Evolutionary conservation across 92 coral and sea anemone species (phyloP).

Genomic region (Montipora capitata): DNA sequence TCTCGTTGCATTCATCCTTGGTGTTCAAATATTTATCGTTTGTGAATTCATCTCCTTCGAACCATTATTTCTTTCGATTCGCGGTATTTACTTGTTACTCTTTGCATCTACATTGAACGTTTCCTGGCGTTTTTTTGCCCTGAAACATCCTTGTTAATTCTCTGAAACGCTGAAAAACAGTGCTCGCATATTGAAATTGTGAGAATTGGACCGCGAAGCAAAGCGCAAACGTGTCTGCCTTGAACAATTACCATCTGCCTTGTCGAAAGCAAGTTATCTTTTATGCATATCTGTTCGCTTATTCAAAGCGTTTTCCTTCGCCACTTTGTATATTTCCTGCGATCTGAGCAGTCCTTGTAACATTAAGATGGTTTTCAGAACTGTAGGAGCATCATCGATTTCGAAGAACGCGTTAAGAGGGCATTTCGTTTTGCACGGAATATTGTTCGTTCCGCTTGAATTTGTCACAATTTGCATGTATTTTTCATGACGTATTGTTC

Average conservation of each 20-base stretch:
- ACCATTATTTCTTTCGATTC: slow-evolving; percentile 17
- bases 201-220: no score
- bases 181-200: neutral
- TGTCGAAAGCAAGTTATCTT: slow-evolving; percentile 42
- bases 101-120: neutral
- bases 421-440: neutral
- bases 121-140: neutral
- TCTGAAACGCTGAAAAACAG: slow-evolving; percentile 16
- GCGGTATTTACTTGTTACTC: slow-evolving; percentile 8
- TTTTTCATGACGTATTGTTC: slow-evolving; percentile 52
- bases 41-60: slow-evolving; percentile 15
- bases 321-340: neutral
- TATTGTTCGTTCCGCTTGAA: slow-evolving; percentile 35
- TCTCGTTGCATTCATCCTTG: slow-evolving; percentile 6
- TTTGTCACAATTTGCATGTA: slow-evolving; percentile 45
- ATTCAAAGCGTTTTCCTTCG: neutral
- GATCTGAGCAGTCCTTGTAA: neutral
- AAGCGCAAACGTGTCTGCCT: slow-evolving; percentile 27
- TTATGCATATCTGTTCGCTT: slow-evolving; percentile 42
- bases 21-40: slow-evolving; percentile 63
- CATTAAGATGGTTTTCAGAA: neutral
- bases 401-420: neutral
- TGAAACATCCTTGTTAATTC: neutral
- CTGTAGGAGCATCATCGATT: slow-evolving; percentile 8
- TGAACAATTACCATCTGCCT: slow-evolving; percentile 54